A percentile compares a stretch with the other conserved stretches of the same genome.
phyloP scores from a whole-genome alignment of 2,888 invertebrate species.

The Drosophila mercatorum region DNA sequence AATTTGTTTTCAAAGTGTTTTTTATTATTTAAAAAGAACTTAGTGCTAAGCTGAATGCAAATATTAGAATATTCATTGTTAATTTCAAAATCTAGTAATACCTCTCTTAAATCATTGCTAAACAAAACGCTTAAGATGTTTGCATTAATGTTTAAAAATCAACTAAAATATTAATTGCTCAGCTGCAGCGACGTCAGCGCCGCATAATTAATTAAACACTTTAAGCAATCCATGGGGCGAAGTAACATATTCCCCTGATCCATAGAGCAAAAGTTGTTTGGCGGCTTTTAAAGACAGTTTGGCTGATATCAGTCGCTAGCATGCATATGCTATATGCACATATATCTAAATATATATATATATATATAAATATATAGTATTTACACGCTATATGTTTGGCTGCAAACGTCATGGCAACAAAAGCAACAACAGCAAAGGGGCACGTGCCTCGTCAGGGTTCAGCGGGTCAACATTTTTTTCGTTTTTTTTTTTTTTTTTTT shows the following conservation, averaged over 20 bases:
- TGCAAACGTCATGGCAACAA: constrained; percentile 60
- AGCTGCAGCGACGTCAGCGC: constrained; percentile 25
- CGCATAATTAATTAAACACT: constrained; percentile 45
- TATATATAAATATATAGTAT: constrained; percentile 11
- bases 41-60: not conserved
- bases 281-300: constrained; percentile 38
- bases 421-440: constrained; percentile 26
- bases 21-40: not conserved
- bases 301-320: constrained; percentile 7
- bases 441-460: constrained; percentile 46
- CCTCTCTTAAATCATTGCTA: not conserved
- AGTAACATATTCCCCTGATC: constrained; percentile 30
- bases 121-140: not conserved
- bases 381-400: constrained; percentile 56
- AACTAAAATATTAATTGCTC: constrained; percentile 31
- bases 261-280: constrained; percentile 48
- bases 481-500: not conserved
- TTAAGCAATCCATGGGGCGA: constrained; percentile 11
- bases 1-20: not conserved
- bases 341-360: not conserved
- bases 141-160: constrained; percentile 1
- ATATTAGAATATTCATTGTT: not conserved
- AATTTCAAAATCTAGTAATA: not conserved
- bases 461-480: constrained; percentile 36
- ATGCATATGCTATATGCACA: not conserved